Base-by-base conservation (phyloP, 2,888 invertebrate species). In the Stenurella melanura region DNA sequence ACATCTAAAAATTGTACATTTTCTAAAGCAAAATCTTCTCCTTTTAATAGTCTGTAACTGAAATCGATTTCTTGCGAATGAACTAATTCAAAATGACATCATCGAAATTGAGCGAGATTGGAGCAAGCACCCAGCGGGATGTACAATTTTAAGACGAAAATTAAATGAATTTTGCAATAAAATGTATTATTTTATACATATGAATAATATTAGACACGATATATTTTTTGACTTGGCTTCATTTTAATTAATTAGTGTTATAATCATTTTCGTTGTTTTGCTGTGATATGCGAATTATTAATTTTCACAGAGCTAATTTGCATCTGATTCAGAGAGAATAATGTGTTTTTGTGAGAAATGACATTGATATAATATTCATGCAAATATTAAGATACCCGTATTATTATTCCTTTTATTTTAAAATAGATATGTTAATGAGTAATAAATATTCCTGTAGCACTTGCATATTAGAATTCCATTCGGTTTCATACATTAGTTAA, bases 401-500 rank as follows among this genome's bases (percentile, higher is more conserved):
- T 79, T 76, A 79, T 79, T 76, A 75, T 76, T 78, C 72, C 75
- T 79, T 76, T 79, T 77, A 80, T 74, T 78, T 77, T 67, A 64
- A 64, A 77, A 78, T 78, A 74, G 73, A 74, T 79, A 79, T 79
- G 79, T 78, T 81, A 79, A 78, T 80, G 74, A 77, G 63, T 73
- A 63, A 79, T 80, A 81, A 79, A 81, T 80, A 79, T 80, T 78
- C 78, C 75, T 76, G 67, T 68, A 73, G 77, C 76, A 78, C 76
- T 79, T 76, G 73, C 78, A 68, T 56, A 76, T 75, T 74, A 74
- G 67, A 76, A 81, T 79, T 81, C 75, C 77, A 71, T 54, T 75
- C 60, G 60, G 57, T 68, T 63, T 72, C 60, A 71, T 64, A 76
- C 72, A 79, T 75, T 76, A 70, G 73, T 69, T 75, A 78, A 17